Evolutionary conservation across 2,888 invertebrate genomes (phyloP).

Genomic region (Drosophila mettleri): DNA sequence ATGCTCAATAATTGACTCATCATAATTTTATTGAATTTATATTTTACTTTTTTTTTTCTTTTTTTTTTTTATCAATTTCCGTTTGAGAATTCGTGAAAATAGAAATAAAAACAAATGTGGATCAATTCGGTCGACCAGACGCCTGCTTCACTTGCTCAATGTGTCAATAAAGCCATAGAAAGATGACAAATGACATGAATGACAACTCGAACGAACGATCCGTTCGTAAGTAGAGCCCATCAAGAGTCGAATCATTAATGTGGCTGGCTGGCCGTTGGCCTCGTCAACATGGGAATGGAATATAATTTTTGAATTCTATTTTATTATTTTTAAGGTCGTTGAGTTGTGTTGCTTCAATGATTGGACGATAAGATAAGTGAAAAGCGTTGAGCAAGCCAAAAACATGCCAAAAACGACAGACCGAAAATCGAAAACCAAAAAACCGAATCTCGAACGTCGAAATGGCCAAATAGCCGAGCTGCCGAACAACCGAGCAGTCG

Average conservation of each 20-base stretch:
- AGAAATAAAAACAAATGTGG: background rate
- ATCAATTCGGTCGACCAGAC: background rate
- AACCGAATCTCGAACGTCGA: constrained; percentile 15
- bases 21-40: constrained; percentile 3
- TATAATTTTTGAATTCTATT: constrained; percentile 17
- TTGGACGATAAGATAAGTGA: constrained; percentile 68
- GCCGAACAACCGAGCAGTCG: background rate
- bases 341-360: constrained; percentile 46
- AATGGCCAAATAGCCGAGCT: background rate
- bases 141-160: background rate
- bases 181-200: constrained; percentile 9
- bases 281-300: constrained; percentile 48
- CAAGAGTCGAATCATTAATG: background rate
- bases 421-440: constrained; percentile 18
- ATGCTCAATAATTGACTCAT: background rate
- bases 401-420: constrained; percentile 6
- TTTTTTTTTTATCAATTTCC: constrained; percentile 1
- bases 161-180: constrained; percentile 6
- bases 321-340: constrained; percentile 57
- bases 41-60: background rate
- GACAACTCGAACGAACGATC: constrained; percentile 6
- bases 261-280: constrained; percentile 18
- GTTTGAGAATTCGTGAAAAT: background rate
- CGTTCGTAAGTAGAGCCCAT: constrained; percentile 4
- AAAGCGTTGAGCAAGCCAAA: constrained; percentile 25